phyloP scores from a whole-genome alignment of 2,888 invertebrate species.

The Creontiades dilutus region DNA sequence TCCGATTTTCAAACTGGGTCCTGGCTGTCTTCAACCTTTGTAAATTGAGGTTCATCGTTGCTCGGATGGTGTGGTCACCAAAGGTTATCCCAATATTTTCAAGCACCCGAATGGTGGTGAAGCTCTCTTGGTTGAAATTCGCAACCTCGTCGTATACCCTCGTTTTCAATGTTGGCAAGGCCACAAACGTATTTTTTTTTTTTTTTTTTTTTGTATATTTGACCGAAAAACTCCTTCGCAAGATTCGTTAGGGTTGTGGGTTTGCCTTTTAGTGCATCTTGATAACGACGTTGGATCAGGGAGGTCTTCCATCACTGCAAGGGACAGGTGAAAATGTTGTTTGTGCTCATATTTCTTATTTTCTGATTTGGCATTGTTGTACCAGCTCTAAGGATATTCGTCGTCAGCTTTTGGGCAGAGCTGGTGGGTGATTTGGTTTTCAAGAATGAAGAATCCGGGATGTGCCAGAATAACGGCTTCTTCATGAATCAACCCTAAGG shows the following conservation, averaged over 20 bases:
- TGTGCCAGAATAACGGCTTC: no score
- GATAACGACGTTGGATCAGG: background rate
- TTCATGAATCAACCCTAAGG: no score
- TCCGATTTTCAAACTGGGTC: background rate
- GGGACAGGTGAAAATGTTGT: slow-evolving; percentile 40
- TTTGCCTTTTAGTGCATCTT: background rate
- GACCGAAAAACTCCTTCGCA: background rate
- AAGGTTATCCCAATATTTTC: background rate
- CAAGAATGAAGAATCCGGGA: no score
- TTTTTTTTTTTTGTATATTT: background rate
- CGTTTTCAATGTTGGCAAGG: background rate
- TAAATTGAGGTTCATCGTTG: background rate
- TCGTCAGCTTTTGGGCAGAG: background rate
- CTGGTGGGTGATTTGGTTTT: background rate
- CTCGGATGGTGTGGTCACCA: background rate
- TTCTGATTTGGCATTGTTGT: background rate
- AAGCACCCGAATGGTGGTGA: background rate
- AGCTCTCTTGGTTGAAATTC: background rate
- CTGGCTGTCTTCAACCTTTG: background rate
- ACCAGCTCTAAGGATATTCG: background rate
- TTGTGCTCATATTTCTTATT: slow-evolving; percentile 12
- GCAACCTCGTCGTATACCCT: background rate
- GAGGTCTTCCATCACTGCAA: background rate
- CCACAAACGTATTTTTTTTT: slow-evolving; percentile 3
- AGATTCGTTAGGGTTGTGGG: slow-evolving; percentile 55